Percentiles rank a stretch among this genome's conserved stretches.
phyloP scores from a whole-genome alignment of 2,797 vertebrate genomes.

The Vespertilio murinus region DNA sequence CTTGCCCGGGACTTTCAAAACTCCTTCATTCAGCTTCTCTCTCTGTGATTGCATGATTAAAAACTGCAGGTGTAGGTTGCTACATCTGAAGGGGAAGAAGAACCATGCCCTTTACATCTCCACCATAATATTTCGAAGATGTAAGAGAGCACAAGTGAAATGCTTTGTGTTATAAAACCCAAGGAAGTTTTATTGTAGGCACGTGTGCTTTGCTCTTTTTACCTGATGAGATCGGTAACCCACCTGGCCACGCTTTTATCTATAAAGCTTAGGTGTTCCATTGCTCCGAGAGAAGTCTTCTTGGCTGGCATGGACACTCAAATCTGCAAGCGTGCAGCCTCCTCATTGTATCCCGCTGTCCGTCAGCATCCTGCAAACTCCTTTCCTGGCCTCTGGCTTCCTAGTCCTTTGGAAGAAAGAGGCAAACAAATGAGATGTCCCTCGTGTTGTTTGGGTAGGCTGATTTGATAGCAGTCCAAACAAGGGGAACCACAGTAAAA shows the following conservation, averaged over 20 bases:
- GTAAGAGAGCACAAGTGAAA: neutral
- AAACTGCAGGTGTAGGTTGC: too few relatives aligned
- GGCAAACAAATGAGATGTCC: neutral
- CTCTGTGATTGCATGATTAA: neutral
- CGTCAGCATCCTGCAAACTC: neutral
- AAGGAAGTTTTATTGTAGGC: neutral
- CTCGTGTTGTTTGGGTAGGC: constrained; percentile 69
- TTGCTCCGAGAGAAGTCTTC: neutral
- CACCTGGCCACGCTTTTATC: neutral
- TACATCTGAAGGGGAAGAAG: neutral
- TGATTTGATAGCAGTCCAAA: constrained; percentile 83
- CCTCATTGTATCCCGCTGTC: neutral
- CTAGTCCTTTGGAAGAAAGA: neutral
- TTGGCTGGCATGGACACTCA: neutral
- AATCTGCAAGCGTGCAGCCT: neutral
- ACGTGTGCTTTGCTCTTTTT: neutral
- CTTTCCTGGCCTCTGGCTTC: too few relatives aligned
- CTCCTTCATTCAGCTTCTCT: neutral
- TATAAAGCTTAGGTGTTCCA: neutral
- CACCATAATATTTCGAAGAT: neutral
- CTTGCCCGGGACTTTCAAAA: neutral
- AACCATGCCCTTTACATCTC: neutral
- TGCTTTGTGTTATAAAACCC: neutral
- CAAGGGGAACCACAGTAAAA: constrained; percentile 75
- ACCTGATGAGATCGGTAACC: neutral